Evolutionary conservation across 2,797 vertebrate genomes (phyloP), one percentile per base, ranked within the genome.

Genomic region (Triplophysa bombifrons): DNA sequence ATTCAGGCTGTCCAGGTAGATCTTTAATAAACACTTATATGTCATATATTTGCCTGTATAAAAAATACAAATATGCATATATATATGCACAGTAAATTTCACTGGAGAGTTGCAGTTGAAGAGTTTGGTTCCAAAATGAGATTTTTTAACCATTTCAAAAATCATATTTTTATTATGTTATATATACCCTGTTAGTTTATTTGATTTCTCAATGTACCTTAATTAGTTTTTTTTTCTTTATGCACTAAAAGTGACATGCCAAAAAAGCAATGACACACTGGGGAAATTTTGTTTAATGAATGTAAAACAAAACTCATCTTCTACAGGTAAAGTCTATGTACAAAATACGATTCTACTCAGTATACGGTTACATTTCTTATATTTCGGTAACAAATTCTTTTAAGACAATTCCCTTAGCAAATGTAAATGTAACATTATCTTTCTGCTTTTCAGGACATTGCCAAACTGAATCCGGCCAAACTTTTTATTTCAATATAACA

Each of bases 381-480:
- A 53, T 34, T 41, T 41, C 10, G 10, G 41, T 10, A 3, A 48
- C 12, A 3, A 48, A 48, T 48, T 48, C 46, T 48, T 48, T 48
- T 14, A 48, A 48, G 46, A 48, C 3, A 48, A 48, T 48, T 48
- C 3, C 41, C 34, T 38, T 11, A 41, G 41, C 41, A 41, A 41
- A 11, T 41, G 41, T 41, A 10, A 41, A 41, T 41, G 41, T 11
- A 11, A 38, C 34, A 41, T 41, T 41, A 41, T 41, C 41, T 41
- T 41, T 10, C 41, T 41, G 41, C 41, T 41, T 48, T 13, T 48
- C 38, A 76, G 74, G 22, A 27, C 0, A 6, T 0, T 76, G 74
- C 63, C 5, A 13, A 6, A 2, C 3, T 12, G 10, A 4, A 20
- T 16, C 2, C 1, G 13, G 5, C 0, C 4, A 0, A n/a, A 51